Base-by-base conservation (phyloP, 1,140 invertebrate species). In the Drosophila hydei region DNA sequence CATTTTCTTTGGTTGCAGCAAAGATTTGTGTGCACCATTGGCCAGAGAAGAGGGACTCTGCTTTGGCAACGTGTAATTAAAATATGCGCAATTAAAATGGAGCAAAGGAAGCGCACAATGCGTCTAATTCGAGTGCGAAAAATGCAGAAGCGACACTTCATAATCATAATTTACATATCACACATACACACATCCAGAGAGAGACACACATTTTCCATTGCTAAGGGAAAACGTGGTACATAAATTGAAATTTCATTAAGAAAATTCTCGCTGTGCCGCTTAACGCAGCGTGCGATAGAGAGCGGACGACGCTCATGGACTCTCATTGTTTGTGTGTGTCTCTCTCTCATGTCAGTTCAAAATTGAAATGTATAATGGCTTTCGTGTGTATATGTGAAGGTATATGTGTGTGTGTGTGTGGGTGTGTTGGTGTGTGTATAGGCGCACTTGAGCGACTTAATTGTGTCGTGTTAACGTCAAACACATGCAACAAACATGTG, bases 201-300 rank as follows among this genome's bases (percentile, higher is more conserved):
- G 9, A 33, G 30, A 33, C 27, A 30, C 9, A 30, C 27, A 30
- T 30, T 30, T n/a, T n/a, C n/a, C n/a, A n/a, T n/a, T 30, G 30
- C 30, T 27, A 33, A 40, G 42, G 56, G 55, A 19, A 58, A 48
- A 55, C 43, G 55, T 55, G 47, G 75, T 56, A 85, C 56, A 85
- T 80, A 85, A 85, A 85, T 85, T 85, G 81, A 85, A 85, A 87
- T 85, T 87, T 87, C 77, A 85, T 85, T 85, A 85, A 87, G 81
- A 85, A 85, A 87, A 62, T 87, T 85, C 71, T 85, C 56, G 25
- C 40, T 59, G 19, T 63, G 27, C 30, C 33, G 47, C 58, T 42
- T 52, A 61, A 42, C 23, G 47, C 36, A 43, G 50, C 47, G 21
- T 42, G n/a, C 52, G 23, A 30, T 27, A 47, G 14, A 12, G 45